phyloP scores from a whole-genome alignment of 2,888 invertebrate genomes.

The Drosophila planitibia region DNA sequence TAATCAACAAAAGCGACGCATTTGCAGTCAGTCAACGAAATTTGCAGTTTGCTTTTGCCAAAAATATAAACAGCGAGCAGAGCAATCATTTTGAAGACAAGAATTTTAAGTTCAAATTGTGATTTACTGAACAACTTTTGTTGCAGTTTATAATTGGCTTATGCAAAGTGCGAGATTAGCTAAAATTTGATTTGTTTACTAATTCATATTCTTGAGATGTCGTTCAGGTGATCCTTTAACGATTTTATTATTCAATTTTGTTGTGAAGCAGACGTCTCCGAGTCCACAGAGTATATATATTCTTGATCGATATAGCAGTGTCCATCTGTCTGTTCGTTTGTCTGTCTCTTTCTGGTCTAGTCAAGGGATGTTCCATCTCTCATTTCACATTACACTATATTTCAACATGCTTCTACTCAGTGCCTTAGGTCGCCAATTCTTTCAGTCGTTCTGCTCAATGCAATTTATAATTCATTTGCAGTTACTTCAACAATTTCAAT shows the following conservation, averaged over 20 bases:
- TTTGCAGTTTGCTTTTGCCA: conserved; percentile 2
- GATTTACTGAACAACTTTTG: background rate
- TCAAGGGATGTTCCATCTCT: background rate
- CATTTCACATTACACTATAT: background rate
- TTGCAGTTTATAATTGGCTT: background rate
- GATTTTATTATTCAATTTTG: background rate
- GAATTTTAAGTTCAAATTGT: background rate
- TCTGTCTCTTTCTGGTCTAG: background rate
- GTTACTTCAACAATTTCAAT: conserved; percentile 56
- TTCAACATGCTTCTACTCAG: background rate
- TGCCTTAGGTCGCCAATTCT: background rate
- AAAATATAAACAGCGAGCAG: background rate
- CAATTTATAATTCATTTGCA: conserved; percentile 74
- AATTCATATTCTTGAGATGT: background rate
- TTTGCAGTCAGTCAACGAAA: conserved; percentile 20
- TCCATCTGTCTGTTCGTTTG: background rate
- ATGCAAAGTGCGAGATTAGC: background rate
- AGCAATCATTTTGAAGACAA: background rate
- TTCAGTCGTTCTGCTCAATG: conserved; percentile 6
- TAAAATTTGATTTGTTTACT: background rate
- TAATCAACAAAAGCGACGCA: conserved; percentile 11
- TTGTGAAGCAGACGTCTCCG: background rate
- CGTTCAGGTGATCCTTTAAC: too few species aligned
- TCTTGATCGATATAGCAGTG: background rate
- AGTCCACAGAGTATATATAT: background rate